Base-by-base conservation (phyloP, 2,888 invertebrate species). In the Stictocephala bisonia region DNA sequence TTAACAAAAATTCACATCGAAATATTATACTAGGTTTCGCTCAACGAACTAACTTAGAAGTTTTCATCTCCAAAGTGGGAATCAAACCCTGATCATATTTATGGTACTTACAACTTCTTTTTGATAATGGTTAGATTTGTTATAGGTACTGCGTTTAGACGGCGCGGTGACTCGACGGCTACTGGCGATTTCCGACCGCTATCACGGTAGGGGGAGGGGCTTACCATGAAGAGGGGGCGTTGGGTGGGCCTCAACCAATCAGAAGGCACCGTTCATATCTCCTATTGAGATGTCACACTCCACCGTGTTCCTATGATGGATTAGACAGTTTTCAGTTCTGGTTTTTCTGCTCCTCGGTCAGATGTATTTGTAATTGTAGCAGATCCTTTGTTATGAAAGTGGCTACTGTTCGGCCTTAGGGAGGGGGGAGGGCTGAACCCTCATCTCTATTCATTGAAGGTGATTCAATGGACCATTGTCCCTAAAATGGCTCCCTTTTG, bases 221-320 rank as follows among this genome's bases (percentile, higher is more conserved):
- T 26, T 18, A 26, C 53, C 44, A 31, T n/a, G 26, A 44, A 48
- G 40, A 53, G 66, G 53, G 31, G 73, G 66, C 20, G 71, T 29
- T 56, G 68, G 70, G 69, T 56, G 67, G 53, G 71, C 58, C 69
- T 73, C 72, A 51, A 68, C 60, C 56, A 70, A 64, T 69, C 50
- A 68, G 44, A 31, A 18, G 31, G 24, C 51, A 20, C 51, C 73
- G 72, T 35, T 67, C 71, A 67, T 81, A 78, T 72, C 72, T 72
- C 69, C 77, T 78, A 77, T 78, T 77, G 75, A 77, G 78, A 77
- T 75, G 78, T 78, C 78, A 77, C 69, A 74, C 64, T 40, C 50
- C 58, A 44, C 68, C 48, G 44, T 71, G 71, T 69, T 60, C 75
- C 48, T 74, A 76, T 77, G 78, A 77, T 77, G 77, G 78, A 77